Conservation (phyloP, 2,888 invertebrate genomes). For the Yponomeuta plumbellus region DNA sequence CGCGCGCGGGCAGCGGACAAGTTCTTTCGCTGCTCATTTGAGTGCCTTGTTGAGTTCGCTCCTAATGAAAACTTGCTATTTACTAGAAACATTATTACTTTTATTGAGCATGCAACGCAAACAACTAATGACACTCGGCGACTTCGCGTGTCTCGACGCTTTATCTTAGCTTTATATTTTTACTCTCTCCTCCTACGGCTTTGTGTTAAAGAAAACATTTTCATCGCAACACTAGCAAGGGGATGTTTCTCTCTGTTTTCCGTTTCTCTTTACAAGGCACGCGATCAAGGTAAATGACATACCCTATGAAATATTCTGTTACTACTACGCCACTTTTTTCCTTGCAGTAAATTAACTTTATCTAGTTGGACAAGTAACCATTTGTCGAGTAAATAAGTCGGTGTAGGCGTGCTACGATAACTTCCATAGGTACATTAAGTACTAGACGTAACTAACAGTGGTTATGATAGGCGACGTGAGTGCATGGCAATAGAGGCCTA, state of each 20-base stretch:
- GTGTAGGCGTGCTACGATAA: background rate
- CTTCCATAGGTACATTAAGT: background rate
- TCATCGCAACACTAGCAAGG: conserved; percentile 2
- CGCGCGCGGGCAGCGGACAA: conserved; percentile 40
- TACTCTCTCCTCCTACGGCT: background rate
- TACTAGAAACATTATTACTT: conserved; percentile 55
- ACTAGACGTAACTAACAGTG: conserved; percentile 6
- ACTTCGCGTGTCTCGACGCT: conserved; percentile 2
- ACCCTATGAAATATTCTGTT: conserved; percentile 3
- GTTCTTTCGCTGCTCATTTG: conserved; percentile 61
- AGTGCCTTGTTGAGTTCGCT: conserved; percentile 64
- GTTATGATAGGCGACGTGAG: conserved; percentile 22
- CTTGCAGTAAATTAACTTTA: no score
- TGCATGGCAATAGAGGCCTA: conserved; percentile 52
- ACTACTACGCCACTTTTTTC: no score
- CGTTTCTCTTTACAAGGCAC: background rate
- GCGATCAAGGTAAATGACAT: conserved; percentile 11
- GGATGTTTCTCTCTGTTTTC: background rate
- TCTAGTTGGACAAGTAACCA: no score
- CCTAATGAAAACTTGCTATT: conserved; percentile 71
- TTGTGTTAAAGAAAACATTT: conserved; percentile 9
- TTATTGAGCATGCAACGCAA: conserved; percentile 48
- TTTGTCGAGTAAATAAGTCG: background rate
- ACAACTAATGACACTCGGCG: conserved; percentile 14
- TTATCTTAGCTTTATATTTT: conserved; percentile 10